Evolutionary conservation across 1,140 invertebrate genomes (phyloP).

Genomic region (Procambarus virginalis): DNA sequence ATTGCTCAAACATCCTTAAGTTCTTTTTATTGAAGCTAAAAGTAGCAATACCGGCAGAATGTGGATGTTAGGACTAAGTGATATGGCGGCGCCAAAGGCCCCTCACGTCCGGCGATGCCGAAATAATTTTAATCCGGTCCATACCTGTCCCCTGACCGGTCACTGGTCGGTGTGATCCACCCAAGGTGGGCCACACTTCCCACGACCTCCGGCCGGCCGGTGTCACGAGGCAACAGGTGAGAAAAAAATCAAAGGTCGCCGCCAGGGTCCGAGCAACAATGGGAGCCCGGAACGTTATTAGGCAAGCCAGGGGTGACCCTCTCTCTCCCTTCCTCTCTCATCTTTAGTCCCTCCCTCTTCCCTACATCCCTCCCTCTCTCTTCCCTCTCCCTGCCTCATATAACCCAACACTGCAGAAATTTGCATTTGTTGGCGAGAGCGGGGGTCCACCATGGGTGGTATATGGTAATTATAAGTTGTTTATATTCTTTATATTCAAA

Average conservation of each 20-base stretch:
- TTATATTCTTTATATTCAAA: not conserved
- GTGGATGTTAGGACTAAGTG: no score
- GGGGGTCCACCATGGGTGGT: not conserved
- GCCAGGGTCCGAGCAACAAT: not conserved
- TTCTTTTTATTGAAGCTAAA: no score
- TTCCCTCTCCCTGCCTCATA: not conserved
- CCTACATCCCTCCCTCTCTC: no score
- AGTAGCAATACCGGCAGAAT: no score
- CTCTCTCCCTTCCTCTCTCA: no score
- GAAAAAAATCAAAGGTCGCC: not conserved
- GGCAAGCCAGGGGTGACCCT: not conserved
- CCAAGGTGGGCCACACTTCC: not conserved
- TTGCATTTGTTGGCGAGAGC: constrained; percentile 22
- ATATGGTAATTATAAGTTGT: constrained; percentile 2
- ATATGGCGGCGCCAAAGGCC: no score
- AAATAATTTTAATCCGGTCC: no score
- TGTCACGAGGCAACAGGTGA: not conserved
- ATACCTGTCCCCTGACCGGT: no score
- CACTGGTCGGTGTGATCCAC: no score
- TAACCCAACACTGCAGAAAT: constrained; percentile 5
- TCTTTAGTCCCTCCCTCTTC: no score
- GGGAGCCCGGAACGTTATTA: not conserved
- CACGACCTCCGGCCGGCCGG: not conserved
- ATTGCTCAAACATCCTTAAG: no score
- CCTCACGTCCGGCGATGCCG: no score